Base-by-base conservation (phyloP, 2,888 invertebrate species). In the Chydorus sphaericus region DNA sequence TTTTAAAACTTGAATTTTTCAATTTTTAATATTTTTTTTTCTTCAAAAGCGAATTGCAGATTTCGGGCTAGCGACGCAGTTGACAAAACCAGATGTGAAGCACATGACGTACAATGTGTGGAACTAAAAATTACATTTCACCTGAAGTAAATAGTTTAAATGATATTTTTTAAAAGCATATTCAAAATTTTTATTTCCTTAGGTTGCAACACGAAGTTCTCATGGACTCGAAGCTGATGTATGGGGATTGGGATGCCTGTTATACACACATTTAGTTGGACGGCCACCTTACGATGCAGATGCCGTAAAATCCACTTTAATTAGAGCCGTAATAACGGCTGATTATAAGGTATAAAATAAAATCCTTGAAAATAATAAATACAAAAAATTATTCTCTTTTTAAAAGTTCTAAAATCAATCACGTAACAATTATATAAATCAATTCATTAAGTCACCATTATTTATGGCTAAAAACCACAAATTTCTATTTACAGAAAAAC, bases 41-140 rank as follows among this genome's bases (percentile, higher is more conserved):
- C 64, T n/a, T n/a, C n/a, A 67, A 36, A 62, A 80, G 66, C 96
- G 94, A 83, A 94, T 96, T 63, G 90, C 89, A 51, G 96, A 96
- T 73, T 96, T 96, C 77, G 96, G 96, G 54, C 73, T 96, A 63
- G 93, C 96, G 7, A 92, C 92, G 4, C 88, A 91, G 66, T 71
- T 94, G 31, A 78, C 80, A 62, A 78, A 81, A 20, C 85, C 88
- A 1, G 88, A 91, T 71, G 92, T 93, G 67, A 87, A 88, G 68
- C 93, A 94, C 73, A 79, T 87, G 68, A 96, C n/a, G n/a, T n/a
- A 96, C 96, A n/a, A 89, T 96, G 89, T 94, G 94, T 75, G 96
- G 94, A 51, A 96, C 96, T 48, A 93, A 94, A 26, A 94, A 94
- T 71, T 96, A 90, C 67, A 96, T 96, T 65, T 91, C 93, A 6